Conservation (phyloP, 1,140 invertebrate genomes). For the Bursaphelenchus mucronatus region DNA sequence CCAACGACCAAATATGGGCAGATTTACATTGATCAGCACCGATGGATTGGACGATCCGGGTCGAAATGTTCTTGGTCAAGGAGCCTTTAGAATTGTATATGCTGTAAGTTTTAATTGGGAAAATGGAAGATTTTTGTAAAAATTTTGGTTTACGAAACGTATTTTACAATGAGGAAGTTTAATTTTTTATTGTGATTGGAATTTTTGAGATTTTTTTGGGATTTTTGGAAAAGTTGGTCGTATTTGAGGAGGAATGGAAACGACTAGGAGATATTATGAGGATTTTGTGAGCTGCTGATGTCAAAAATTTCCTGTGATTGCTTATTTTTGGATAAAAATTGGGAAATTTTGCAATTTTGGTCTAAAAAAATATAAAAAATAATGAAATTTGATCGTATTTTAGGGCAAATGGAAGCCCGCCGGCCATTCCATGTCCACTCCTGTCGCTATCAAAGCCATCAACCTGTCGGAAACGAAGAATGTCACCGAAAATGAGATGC, state of each 20-base stretch:
- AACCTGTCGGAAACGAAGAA: slow-evolving; percentile 50
- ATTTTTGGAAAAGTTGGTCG: background rate
- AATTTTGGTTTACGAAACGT: too few relatives aligned
- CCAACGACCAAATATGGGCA: slow-evolving; percentile 50
- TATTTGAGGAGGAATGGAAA: too few relatives aligned
- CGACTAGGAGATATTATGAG: too few relatives aligned
- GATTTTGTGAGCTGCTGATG: too few relatives aligned
- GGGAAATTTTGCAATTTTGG: too few relatives aligned
- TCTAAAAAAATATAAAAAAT: too few relatives aligned
- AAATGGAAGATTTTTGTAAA: background rate
- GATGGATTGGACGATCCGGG: slow-evolving; percentile 36
- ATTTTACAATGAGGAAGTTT: too few relatives aligned
- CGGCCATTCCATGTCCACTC: slow-evolving; percentile 84
- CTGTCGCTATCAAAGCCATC: slow-evolving; percentile 93
- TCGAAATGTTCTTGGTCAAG: slow-evolving; percentile 72
- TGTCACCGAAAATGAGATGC: slow-evolving; percentile 70
- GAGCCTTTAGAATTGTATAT: slow-evolving; percentile 96
- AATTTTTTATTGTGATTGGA: too few relatives aligned
- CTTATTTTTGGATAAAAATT: too few relatives aligned
- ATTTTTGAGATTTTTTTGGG: background rate
- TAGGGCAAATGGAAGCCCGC: slow-evolving; percentile 91
- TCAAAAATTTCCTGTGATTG: too few relatives aligned
- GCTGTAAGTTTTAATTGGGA: slow-evolving; percentile 66
- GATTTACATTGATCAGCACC: slow-evolving; percentile 41
- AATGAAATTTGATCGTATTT: slow-evolving; percentile 3